phyloP scores from a whole-genome alignment of 2,113 vertebrate species.

The Lampris megalopsis region DNA sequence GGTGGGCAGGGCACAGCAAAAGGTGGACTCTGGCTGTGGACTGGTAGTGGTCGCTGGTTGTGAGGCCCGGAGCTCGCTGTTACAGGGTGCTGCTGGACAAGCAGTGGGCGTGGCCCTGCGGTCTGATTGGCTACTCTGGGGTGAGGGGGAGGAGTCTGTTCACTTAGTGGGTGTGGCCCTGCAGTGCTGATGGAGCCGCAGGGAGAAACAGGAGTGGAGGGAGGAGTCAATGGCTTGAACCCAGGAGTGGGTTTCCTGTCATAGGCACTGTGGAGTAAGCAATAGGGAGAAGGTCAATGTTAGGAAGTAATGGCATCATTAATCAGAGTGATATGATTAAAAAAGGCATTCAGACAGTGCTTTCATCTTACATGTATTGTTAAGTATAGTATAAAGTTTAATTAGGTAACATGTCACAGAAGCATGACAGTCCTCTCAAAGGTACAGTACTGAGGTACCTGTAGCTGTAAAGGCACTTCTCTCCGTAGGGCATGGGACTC shows the following conservation, averaged over 20 bases:
- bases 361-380: neutral
- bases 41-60: conserved; percentile 73
- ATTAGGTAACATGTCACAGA: neutral
- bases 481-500: conserved; percentile 90
- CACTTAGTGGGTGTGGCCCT: conserved; percentile 59
- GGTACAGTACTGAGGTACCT: conserved; percentile 79
- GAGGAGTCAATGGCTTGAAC: conserved; percentile 96
- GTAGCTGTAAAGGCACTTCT: conserved; percentile 99
- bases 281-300: neutral
- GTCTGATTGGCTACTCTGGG: conserved; percentile 69
- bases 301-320: neutral
- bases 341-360: neutral
- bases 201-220: conserved; percentile 89
- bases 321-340: neutral
- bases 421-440: neutral
- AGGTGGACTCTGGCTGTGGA: conserved; percentile 81
- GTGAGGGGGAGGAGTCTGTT: conserved; percentile 74
- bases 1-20: conserved; percentile 90
- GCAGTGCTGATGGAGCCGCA: conserved; percentile 65
- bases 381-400: neutral
- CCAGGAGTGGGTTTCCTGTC: conserved; percentile 90
- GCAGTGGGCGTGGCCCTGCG: conserved; percentile 57
- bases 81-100: conserved; percentile 57
- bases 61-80: conserved; percentile 34
- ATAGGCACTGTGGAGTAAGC: conserved; percentile 89